Conservation (phyloP, 2,113 vertebrate species). For the Mesocricetus auratus region DNA sequence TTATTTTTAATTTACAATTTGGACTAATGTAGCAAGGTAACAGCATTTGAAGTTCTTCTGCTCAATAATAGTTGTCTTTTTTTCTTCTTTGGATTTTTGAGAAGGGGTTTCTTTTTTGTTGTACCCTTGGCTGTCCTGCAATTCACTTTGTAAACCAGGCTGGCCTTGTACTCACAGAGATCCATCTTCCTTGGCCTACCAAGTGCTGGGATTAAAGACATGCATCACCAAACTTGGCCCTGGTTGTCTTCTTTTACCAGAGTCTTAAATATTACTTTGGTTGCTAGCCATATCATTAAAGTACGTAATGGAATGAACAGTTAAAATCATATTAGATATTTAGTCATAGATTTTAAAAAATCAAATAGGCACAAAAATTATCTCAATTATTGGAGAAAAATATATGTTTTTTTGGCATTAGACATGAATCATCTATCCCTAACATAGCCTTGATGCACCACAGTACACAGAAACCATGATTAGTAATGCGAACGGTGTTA, state of each 20-base stretch:
- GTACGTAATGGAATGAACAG: not conserved
- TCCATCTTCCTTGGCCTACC: not conserved
- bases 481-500: not conserved
- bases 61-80: not conserved
- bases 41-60: not conserved
- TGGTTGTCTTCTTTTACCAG: not conserved
- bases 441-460: not conserved
- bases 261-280: not conserved
- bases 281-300: not conserved
- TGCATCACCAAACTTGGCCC: not conserved
- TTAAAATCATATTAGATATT: constrained; percentile 29
- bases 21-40: not conserved
- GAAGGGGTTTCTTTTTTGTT: not conserved
- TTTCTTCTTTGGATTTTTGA: not conserved
- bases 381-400: not conserved
- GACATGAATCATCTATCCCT: constrained; percentile 13
- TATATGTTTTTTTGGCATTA: not conserved
- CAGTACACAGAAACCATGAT: constrained; percentile 19
- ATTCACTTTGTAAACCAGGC: not conserved
- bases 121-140: not conserved
- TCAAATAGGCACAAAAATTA: not conserved
- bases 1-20: not conserved
- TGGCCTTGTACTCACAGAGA: not conserved
- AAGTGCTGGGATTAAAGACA: not conserved
- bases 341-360: constrained; percentile 12